These are phyloP conservation scores for Halcyon badia DNA, from an alignment of 2,797 vertebrate species.

Conservation along the genomic window DNA sequence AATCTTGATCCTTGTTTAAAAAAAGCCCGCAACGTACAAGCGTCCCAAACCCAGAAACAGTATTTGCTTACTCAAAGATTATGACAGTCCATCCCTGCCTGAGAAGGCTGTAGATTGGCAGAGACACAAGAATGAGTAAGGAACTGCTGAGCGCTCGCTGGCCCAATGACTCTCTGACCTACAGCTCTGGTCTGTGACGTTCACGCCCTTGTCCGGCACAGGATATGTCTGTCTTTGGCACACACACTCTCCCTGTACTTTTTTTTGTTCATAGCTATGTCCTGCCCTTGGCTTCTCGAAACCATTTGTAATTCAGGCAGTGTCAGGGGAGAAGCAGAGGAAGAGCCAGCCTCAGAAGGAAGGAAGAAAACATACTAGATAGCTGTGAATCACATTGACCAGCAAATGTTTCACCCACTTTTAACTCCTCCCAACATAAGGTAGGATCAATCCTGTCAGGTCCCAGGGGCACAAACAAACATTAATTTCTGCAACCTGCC, in stretches of 20 bases:
- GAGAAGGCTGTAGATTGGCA: not conserved
- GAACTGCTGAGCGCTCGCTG: not conserved
- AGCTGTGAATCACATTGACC: not conserved
- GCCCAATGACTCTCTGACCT: not conserved
- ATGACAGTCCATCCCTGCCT: no score
- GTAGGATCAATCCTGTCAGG: not conserved
- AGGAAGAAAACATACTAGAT: rapidly evolving
- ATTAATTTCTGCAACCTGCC: not conserved
- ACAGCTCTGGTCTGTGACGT: no score
- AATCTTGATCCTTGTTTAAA: not conserved
- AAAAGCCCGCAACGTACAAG: not conserved
- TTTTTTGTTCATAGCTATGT: not conserved
- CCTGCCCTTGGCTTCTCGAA: not conserved
- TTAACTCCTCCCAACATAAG: not conserved
- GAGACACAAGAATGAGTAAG: not conserved
- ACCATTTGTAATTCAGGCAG: not conserved
- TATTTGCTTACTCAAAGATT: not conserved
- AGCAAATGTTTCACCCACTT: rapidly evolving
- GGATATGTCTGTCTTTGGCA: not conserved
- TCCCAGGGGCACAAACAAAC: not conserved
- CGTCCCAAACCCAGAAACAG: not conserved
- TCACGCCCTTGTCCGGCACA: not conserved
- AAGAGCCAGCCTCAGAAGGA: not conserved
- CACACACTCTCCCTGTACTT: rapidly evolving
- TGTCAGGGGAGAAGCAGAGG: not conserved